Evolutionary conservation across 2,113 vertebrate species (phyloP).

Genomic region (Mormyrus iriodes): DNA sequence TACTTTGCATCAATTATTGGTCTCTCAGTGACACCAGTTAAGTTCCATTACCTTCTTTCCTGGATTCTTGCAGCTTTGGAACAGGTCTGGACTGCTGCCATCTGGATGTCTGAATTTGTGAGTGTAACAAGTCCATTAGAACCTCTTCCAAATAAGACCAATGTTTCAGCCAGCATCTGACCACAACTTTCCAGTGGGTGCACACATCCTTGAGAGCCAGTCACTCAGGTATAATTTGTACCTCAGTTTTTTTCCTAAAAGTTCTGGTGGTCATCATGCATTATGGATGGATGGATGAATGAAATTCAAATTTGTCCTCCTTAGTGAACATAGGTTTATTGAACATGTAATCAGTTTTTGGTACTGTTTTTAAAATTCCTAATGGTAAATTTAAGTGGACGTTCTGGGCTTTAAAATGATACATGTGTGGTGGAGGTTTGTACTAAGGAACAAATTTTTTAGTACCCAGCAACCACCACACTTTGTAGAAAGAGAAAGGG

Average conservation of each 20-base stretch:
- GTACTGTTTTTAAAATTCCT: neutral
- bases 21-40: neutral
- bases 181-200: neutral
- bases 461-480: neutral
- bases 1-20: neutral
- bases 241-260: neutral
- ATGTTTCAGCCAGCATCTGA: neutral
- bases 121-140: neutral
- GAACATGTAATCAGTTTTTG: neutral
- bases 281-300: too few relatives aligned
- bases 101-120: neutral
- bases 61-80: neutral
- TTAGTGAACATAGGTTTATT: neutral
- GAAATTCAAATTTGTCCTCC: neutral
- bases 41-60: neutral
- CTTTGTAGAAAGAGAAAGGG: neutral
- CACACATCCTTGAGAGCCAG: neutral
- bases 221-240: neutral
- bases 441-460: neutral
- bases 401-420: neutral
- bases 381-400: neutral
- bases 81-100: neutral
- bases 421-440: neutral
- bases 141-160: neutral
- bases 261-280: neutral